Evolutionary conservation across 2,113 vertebrate genomes (phyloP), one percentile per base, ranked within the genome.

Genomic region (Actinemys pallida): DNA sequence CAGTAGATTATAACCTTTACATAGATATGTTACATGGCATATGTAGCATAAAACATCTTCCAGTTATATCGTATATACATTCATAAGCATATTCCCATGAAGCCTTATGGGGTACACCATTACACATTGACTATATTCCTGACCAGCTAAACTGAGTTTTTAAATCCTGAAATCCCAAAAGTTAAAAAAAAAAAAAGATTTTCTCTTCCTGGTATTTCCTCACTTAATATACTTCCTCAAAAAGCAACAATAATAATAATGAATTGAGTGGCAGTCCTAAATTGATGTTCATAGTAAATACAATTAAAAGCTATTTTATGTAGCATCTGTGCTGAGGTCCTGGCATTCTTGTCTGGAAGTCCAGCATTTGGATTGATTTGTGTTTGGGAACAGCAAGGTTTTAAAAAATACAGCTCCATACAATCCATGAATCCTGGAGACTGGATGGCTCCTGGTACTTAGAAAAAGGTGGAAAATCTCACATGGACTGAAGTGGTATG

Each of bases 201-300:
- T 97, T 93, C 94, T 95, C 91, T 89, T 97, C 84, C 95, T 95
- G 94, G 95, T 86, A 94, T 88, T 94, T 96, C 94, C 83, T 84
- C 88, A 97, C 92, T 94, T 93, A 86, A 81, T 96, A 83, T 89
- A 92, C 87, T 95, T 92, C 95, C 94, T 95, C 97, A 96, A 96
- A 96, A 88, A 95, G 90, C 80, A 94, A 81, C 93, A 92, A 91
- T 92, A 90, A 91, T 92, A 1, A 5, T 85, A 45, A 54, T 91
- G 95, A 95, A 90, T 91, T 97, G 81, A 92, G 79, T 87, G 93
- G 84, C 95, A 97, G 95, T 81, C 89, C 87, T 95, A 83, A 92
- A 96, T 88, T 95, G 86, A 95, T 88, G 89, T 72, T 52, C 84
- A 94, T 45, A 91, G 69, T 94, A 96, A 96, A 96, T 85, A 96